These are phyloP conservation scores for Pomacea maculata DNA, from an alignment of 1,140 invertebrate species.

Conservation along the genomic window DNA sequence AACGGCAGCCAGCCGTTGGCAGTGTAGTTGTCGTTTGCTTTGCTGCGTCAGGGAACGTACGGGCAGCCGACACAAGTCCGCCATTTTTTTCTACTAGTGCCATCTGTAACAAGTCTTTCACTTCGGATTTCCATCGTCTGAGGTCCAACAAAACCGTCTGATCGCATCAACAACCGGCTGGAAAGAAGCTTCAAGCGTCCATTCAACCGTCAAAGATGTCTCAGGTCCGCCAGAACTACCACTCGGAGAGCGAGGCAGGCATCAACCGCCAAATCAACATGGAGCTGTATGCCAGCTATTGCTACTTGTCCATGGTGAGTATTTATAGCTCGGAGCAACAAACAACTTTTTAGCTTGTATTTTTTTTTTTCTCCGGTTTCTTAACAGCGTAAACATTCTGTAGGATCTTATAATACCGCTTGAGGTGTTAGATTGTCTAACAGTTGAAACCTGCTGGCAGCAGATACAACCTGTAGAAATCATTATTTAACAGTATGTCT, in stretches of 20 bases:
- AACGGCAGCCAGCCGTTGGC: too few relatives aligned
- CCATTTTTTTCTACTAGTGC: not conserved
- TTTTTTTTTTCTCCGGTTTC: too few relatives aligned
- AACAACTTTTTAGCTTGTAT: too few relatives aligned
- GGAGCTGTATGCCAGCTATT: constrained; percentile 86
- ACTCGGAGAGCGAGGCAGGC: constrained; percentile 76
- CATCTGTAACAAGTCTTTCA: not conserved
- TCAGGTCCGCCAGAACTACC: constrained; percentile 78
- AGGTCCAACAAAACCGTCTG: not conserved
- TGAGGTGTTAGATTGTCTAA: too few relatives aligned
- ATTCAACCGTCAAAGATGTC: constrained; percentile 41
- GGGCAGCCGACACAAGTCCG: constrained; percentile 33
- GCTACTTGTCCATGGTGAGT: constrained; percentile 84
- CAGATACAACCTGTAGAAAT: too few relatives aligned
- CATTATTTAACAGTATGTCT: too few relatives aligned
- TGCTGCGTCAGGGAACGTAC: constrained; percentile 61
- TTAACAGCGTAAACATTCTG: too few relatives aligned
- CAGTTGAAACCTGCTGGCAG: too few relatives aligned
- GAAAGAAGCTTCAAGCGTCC: not conserved
- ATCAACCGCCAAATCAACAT: constrained; percentile 91
- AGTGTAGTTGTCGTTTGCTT: constrained; percentile 31
- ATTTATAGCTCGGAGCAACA: not conserved
- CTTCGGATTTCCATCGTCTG: not conserved
- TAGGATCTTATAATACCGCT: too few relatives aligned
- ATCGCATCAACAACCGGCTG: constrained; percentile 2